Conservation (phyloP, 2,113 vertebrate species). For the Stegostoma tigrinum region DNA sequence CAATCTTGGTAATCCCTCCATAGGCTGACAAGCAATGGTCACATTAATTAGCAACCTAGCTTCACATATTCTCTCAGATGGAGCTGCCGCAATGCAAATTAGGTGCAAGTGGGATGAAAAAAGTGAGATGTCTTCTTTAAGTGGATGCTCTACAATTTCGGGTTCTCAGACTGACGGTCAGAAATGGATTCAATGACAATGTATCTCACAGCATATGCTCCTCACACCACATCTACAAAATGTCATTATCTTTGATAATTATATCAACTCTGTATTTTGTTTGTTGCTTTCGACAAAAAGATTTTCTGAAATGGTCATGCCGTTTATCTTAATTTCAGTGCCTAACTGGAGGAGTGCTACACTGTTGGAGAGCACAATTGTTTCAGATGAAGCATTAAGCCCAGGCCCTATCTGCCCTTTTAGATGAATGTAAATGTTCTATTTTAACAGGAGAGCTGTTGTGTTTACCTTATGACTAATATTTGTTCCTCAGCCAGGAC, state of each 20-base stretch:
- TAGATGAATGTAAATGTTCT: neutral
- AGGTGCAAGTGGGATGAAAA: neutral
- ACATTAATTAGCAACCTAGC: constrained; percentile 22
- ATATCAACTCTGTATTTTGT: neutral
- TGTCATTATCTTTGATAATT: neutral
- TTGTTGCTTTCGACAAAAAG: neutral
- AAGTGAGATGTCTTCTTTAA: neutral
- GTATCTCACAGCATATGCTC: neutral
- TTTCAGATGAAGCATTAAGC: neutral
- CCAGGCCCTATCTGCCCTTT: neutral
- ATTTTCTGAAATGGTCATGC: neutral
- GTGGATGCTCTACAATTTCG: neutral
- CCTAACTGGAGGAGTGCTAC: neutral
- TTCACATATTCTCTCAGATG: neutral
- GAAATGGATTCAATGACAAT: neutral
- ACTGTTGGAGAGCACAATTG: neutral
- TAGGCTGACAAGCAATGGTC: neutral
- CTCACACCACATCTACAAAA: neutral
- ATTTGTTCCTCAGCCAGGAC: neutral
- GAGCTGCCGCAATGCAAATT: neutral
- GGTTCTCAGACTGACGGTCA: neutral
- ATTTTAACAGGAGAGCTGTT: neutral
- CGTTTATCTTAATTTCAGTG: neutral
- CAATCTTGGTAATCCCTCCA: constrained; percentile 13
- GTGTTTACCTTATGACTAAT: neutral